A percentile compares a stretch with the other conserved stretches of the same genome.
These are phyloP conservation scores for Amphiprion percula DNA, from an alignment of 2,113 vertebrate species.

Conservation along the genomic window DNA sequence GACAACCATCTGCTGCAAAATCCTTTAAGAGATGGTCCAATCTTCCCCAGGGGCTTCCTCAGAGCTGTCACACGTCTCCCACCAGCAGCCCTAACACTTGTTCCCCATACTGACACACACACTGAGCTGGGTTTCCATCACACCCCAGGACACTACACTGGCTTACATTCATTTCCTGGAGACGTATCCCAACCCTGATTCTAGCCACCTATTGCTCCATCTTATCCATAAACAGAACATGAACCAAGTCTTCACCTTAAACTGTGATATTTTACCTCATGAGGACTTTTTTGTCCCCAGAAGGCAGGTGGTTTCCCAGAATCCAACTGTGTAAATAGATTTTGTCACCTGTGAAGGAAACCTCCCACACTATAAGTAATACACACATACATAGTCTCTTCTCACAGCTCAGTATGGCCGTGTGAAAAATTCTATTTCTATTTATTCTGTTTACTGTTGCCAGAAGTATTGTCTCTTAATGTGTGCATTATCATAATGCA, in stretches of 20 bases:
- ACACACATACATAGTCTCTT: not conserved
- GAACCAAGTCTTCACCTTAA: not conserved
- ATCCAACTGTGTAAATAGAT: not conserved
- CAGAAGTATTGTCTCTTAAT: conserved; percentile 9
- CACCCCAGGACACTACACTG: not conserved
- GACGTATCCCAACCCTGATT: no score
- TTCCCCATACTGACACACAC: not conserved
- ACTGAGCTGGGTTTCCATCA: not conserved
- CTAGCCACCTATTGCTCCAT: no score
- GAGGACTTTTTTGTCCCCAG: not conserved
- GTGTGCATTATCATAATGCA: conserved; percentile 8
- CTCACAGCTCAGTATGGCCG: not conserved
- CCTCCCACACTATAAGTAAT: no score
- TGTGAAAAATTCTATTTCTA: conserved; percentile 21
- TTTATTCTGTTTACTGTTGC: conserved; percentile 1
- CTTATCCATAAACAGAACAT: not conserved
- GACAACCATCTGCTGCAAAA: conserved; percentile 74
- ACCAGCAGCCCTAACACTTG: conserved; percentile 1
- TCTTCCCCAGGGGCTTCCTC: conserved; percentile 25
- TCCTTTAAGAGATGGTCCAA: conserved; percentile 41
- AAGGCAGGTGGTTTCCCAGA: not conserved
- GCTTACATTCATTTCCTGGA: not conserved
- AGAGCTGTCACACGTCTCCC: conserved; percentile 30
- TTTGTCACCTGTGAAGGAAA: not conserved
- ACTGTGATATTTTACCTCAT: not conserved